Evolutionary conservation across 1,140 invertebrate genomes (phyloP), one percentile per base, ranked within the genome.

Genomic region (Papilio aristodemus): DNA sequence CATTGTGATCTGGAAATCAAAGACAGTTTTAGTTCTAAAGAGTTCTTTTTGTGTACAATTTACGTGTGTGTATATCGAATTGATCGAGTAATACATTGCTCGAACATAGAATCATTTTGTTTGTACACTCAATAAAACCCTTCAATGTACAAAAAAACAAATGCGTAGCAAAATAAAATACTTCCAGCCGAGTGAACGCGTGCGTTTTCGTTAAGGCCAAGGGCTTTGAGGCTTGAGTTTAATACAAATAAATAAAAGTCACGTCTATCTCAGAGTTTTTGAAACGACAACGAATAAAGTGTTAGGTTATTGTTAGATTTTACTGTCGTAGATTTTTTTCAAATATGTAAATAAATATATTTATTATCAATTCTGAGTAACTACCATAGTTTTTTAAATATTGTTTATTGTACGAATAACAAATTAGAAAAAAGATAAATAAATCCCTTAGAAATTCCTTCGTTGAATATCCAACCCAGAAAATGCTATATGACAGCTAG

Each of bases 161-260:
- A 62, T 62, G 32, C 32, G 59, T 19, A 62, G 17, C 27, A 19
- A 62, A 62, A 62, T 62, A 62, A 62, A 62, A 62, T 38, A 62
- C 59, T 62, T 62, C 27, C 59, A 62, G 59, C n/a, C 32, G 27
- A 38, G 32, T 62, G 59, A 39, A 62, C 36, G 36, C 59, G 59
- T 62, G 59, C 59, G 59, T 62, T 62, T 62, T 62, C 59, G 14
- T 62, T 62, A 62, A 59, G 57, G 36, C 27, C n/a, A 62, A 39
- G 59, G 10, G 59, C 36, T 62, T 62, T 62, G 59, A 62, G 59
- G 32, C 59, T 62, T 62, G 32, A 37, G 14, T 62, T 62, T 62
- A 64, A 64, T 38, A 25, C 19, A 64, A 41, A 64, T 59, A 59
- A 59, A 59, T 43, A 43, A 64, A 64, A 64, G 62, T 62, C 27